phyloP scores from a whole-genome alignment of 1,140 invertebrate species.

The Temnothorax nylanderi region DNA sequence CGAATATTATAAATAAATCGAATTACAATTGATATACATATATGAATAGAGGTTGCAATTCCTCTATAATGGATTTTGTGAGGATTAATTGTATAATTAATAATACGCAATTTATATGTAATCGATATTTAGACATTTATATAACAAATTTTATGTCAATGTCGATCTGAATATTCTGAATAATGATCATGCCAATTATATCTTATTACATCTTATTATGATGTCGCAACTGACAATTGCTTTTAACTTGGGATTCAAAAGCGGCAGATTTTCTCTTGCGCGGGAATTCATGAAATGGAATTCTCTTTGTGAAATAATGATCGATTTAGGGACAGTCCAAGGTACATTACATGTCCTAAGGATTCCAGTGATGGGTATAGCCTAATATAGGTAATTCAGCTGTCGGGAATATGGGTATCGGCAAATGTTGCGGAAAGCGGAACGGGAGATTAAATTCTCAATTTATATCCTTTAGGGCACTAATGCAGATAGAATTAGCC shows the following conservation, averaged over 20 bases:
- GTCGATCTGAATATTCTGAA: too few species aligned
- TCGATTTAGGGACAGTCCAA: background rate
- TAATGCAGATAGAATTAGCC: background rate
- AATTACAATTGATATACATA: too few species aligned
- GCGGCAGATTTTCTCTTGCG: background rate
- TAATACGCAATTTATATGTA: background rate
- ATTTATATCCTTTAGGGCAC: conserved; percentile 12
- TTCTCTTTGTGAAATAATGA: background rate
- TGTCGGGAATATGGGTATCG: background rate
- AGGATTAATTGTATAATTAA: too few species aligned
- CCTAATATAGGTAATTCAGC: background rate
- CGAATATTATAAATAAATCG: too few species aligned
- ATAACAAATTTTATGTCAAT: background rate
- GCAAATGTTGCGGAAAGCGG: conserved; percentile 7
- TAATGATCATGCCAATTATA: background rate
- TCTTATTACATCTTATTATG: background rate
- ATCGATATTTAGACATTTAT: background rate
- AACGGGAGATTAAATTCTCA: conserved; percentile 34
- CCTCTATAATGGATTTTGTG: too few species aligned
- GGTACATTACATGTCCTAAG: background rate
- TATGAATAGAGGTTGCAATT: too few species aligned
- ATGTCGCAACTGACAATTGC: background rate
- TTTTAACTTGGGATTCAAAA: background rate
- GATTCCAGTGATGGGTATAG: background rate
- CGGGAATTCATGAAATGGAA: background rate